A percentile compares a stretch with the other conserved stretches of the same genome.
phyloP scores from a whole-genome alignment of 1,140 invertebrate species.

The Macrobrachium nipponense region DNA sequence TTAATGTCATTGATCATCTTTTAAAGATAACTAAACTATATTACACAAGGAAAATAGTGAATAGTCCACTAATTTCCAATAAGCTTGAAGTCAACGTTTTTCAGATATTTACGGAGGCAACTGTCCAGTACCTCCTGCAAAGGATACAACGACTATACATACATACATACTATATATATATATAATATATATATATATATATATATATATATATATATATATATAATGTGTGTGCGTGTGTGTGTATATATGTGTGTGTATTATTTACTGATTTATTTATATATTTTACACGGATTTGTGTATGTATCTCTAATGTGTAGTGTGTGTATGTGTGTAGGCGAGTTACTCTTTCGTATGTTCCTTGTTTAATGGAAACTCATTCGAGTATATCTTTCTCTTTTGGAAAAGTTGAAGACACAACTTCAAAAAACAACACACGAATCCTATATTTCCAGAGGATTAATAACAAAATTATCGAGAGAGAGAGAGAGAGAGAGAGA shows the following conservation, averaged over 20 bases:
- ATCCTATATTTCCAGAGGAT: background rate
- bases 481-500: conserved; percentile 18
- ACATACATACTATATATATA: background rate
- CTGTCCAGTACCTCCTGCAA: no score
- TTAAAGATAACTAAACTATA: no score
- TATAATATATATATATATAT: background rate
- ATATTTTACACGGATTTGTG: background rate
- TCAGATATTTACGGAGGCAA: no score
- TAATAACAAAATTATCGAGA: background rate
- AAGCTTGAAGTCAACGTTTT: no score
- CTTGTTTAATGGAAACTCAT: no score
- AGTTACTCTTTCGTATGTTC: background rate
- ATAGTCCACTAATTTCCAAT: no score
- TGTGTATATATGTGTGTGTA: background rate
- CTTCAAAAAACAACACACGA: background rate
- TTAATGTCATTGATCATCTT: no score
- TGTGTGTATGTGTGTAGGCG: background rate
- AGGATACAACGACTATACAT: background rate
- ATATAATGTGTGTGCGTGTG: background rate
- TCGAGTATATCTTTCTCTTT: no score
- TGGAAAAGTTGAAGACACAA: no score
- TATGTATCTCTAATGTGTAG: background rate
- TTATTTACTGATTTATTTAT: background rate
- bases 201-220: background rate
- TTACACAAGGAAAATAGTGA: no score